Percentiles rank a stretch among this genome's conserved stretches.
phyloP scores from a whole-genome alignment of 2,888 invertebrate genomes.

The Hypsopygia costalis region DNA sequence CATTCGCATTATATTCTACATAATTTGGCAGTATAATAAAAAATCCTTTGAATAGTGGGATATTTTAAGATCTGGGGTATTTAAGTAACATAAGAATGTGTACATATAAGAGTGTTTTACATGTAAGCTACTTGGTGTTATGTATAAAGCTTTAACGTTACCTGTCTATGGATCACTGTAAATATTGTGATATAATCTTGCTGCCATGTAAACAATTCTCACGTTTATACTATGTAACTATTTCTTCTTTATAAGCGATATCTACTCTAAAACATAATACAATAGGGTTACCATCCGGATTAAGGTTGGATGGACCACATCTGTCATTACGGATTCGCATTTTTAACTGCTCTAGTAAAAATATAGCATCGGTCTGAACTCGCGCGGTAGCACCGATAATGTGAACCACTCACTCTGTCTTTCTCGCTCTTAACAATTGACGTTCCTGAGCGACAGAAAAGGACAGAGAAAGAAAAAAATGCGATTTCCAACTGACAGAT shows the following conservation, averaged over 20 bases:
- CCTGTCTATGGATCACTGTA: constrained; percentile 49
- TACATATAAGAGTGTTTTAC: constrained; percentile 41
- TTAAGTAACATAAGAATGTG: constrained; percentile 21
- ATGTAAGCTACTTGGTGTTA: constrained; percentile 26
- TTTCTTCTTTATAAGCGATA: constrained; percentile 5
- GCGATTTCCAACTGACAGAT: no score
- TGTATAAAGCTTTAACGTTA: constrained; percentile 61
- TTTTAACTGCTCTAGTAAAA: no score
- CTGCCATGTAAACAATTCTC: constrained; percentile 55
- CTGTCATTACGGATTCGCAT: no score
- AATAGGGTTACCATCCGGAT: no score
- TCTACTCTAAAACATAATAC: no score
- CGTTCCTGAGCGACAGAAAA: no score
- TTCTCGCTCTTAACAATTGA: no score
- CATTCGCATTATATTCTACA: constrained; percentile 20
- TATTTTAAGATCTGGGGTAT: constrained; percentile 33
- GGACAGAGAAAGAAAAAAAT: no score
- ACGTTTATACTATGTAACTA: constrained; percentile 15
- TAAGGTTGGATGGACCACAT: no score
- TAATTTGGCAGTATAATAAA: constrained; percentile 18
- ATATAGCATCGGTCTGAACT: no score
- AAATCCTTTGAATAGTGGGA: constrained; percentile 32
- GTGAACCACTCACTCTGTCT: no score
- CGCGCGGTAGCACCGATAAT: no score
- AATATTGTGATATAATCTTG: constrained; percentile 54